Conservation (phyloP, 2,113 vertebrate genomes). For the Phrynocephalus versicolor region DNA sequence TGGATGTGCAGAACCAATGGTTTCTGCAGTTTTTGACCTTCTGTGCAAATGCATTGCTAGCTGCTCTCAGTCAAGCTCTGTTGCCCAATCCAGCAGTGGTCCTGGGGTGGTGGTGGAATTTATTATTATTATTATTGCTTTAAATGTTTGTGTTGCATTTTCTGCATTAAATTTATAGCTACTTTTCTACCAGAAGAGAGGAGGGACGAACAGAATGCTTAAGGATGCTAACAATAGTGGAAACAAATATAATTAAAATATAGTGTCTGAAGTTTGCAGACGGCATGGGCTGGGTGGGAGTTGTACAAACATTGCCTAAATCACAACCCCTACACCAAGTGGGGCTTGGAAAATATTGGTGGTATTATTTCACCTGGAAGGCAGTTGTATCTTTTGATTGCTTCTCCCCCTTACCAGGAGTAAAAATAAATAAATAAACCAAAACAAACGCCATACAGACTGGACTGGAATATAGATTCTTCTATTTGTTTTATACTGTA, state of each 20-base stretch:
- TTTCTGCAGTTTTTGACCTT: neutral
- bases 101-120: conserved; percentile 8
- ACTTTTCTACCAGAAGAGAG: neutral
- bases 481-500: neutral
- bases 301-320: neutral
- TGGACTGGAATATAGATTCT: neutral
- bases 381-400: neutral
- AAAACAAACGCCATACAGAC: too few relatives aligned
- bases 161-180: neutral
- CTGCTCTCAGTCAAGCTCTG: neutral
- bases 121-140: conserved; percentile 30
- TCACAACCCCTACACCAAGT: neutral
- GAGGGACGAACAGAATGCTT: neutral
- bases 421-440: neutral
- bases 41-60: neutral
- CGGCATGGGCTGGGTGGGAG: neutral
- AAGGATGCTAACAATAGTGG: neutral
- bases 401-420: neutral
- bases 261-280: neutral
- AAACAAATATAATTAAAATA: neutral
- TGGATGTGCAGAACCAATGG: neutral
- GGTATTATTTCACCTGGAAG: neutral
- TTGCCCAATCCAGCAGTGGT: neutral
- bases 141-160: neutral
- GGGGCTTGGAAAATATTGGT: neutral